These are phyloP conservation scores for Melanaphis sacchari DNA, from an alignment of 1,140 invertebrate genomes.

Conservation along the genomic window DNA sequence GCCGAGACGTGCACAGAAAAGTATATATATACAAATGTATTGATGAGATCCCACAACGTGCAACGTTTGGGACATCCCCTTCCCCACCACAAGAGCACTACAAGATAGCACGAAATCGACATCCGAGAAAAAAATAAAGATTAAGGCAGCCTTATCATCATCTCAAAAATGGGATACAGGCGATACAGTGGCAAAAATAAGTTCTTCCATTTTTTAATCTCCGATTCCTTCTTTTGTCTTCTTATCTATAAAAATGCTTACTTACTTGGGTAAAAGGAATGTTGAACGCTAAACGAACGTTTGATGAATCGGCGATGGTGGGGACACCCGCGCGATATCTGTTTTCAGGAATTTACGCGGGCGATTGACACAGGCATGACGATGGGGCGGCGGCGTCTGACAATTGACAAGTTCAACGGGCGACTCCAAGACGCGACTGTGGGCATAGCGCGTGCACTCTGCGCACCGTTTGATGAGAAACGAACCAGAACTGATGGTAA, in stretches of 20 bases:
- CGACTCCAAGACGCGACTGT: not conserved
- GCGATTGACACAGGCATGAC: not conserved
- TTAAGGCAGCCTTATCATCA: not conserved
- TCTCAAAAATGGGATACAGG: not conserved
- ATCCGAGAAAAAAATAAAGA: conserved; percentile 9
- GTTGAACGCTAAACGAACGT: not conserved
- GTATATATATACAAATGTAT: not conserved
- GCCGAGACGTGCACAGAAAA: not conserved
- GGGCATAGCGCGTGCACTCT: not conserved
- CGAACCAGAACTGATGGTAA: not conserved
- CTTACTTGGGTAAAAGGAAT: not conserved
- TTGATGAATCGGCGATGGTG: too few relatives aligned
- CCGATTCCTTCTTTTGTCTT: not conserved
- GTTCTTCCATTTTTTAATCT: not conserved
- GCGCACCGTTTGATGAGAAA: not conserved
- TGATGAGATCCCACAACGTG: not conserved
- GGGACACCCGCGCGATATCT: not conserved
- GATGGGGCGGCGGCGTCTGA: not conserved
- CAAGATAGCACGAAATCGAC: not conserved
- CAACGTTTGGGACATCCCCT: conserved; percentile 3
- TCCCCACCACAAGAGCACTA: not conserved
- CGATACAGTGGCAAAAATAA: not conserved
- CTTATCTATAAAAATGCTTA: not conserved
- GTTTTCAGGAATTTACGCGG: conserved; percentile 33
- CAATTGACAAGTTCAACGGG: not conserved